These are phyloP conservation scores for Cloeon dipterum DNA, from an alignment of 2,888 invertebrate genomes.

Conservation along the genomic window DNA sequence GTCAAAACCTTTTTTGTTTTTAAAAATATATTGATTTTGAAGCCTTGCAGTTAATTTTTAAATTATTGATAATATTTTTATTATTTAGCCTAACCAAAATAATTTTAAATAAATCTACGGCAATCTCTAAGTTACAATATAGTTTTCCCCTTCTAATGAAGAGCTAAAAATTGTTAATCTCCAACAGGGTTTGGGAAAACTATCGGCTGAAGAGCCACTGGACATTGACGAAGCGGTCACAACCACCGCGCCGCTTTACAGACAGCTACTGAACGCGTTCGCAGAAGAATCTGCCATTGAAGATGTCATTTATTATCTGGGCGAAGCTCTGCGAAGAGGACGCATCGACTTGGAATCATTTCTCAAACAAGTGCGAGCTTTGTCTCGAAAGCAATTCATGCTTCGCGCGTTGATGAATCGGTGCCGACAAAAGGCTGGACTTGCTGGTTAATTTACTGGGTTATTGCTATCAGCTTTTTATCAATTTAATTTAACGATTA, in stretches of 20 bases:
- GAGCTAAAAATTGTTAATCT: no score
- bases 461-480: background rate
- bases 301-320: slow-evolving; percentile 96
- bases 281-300: slow-evolving; percentile 96
- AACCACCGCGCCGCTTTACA: slow-evolving; percentile 86
- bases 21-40: no score
- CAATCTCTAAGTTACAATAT: no score
- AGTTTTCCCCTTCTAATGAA: no score
- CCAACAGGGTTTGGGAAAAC: slow-evolving; percentile 50
- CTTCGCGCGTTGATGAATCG: slow-evolving; percentile 88
- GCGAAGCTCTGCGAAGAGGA: slow-evolving; percentile 75
- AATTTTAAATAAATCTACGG: no score
- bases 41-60: no score
- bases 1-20: no score
- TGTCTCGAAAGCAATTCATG: slow-evolving; percentile 91
- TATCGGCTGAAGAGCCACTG: slow-evolving; percentile 55
- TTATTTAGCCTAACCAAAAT: no score
- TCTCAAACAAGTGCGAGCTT: slow-evolving; percentile 82
- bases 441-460: slow-evolving; percentile 16
- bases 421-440: slow-evolving; percentile 80
- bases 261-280: slow-evolving; percentile 85
- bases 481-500: background rate
- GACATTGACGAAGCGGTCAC: slow-evolving; percentile 94
- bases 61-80: no score
- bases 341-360: slow-evolving; percentile 92